phyloP scores from a whole-genome alignment of 2,797 vertebrate genomes.

The Phylloscopus collybita region DNA sequence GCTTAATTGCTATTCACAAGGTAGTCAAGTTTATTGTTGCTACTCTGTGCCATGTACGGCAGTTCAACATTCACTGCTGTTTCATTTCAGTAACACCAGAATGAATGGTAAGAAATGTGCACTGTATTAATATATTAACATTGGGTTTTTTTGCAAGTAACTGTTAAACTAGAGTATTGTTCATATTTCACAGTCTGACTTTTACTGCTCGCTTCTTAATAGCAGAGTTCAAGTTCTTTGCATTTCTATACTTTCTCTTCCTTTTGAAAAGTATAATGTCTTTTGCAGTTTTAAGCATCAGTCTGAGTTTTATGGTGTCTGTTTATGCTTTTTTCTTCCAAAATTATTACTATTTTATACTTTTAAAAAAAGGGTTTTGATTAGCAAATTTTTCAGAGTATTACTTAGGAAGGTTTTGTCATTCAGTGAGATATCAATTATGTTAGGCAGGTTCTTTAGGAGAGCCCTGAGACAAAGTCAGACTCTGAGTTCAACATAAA shows the following conservation, averaged over 20 bases:
- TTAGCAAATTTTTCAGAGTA: not conserved
- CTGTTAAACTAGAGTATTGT: not conserved
- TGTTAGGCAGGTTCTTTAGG: not conserved
- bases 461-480: not conserved
- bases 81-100: not conserved
- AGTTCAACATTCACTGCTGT: not conserved
- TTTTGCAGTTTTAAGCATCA: not conserved
- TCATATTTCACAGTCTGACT: not conserved
- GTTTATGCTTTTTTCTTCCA: rapidly evolving
- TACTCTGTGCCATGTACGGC: not conserved
- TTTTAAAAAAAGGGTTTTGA: not conserved
- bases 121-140: not conserved
- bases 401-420: not conserved
- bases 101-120: not conserved
- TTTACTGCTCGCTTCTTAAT: not conserved
- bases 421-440: not conserved
- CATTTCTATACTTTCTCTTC: not conserved
- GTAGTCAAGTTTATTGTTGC: not conserved
- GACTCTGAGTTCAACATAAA: not conserved
- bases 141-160: not conserved
- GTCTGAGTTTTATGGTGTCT: not conserved
- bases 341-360: not conserved
- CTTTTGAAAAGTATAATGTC: not conserved
- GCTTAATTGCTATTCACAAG: not conserved
- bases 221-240: not conserved